phyloP scores from a whole-genome alignment of 92 coral and sea anemone genomes.

The Phenganax marumi region DNA sequence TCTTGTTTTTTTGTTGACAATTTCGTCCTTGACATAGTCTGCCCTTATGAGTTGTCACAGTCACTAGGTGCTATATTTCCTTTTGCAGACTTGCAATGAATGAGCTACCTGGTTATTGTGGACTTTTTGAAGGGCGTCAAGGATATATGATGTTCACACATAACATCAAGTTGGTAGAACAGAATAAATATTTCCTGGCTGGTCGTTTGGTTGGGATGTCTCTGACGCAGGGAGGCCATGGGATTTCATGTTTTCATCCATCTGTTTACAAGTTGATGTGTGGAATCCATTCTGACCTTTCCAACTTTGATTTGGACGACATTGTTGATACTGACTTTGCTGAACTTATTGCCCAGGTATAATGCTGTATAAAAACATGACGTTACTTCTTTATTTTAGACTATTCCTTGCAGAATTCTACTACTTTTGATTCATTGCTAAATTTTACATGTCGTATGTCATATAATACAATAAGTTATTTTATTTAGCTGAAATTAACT shows the following conservation, averaged over 20 bases:
- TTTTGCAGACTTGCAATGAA: constrained; percentile 43
- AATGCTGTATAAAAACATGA: not conserved
- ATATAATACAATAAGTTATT: not conserved
- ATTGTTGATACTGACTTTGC: constrained; percentile 22
- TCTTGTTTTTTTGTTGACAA: too few species aligned
- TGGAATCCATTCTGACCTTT: constrained; percentile 33
- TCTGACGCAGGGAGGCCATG: constrained; percentile 44
- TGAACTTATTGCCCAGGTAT: constrained; percentile 36
- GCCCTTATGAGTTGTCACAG: too few species aligned
- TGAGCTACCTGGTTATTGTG: constrained; percentile 17
- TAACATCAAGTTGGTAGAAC: constrained; percentile 41
- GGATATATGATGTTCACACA: constrained; percentile 47
- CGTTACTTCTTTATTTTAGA: not conserved
- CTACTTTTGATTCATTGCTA: not conserved
- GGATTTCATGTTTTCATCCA: constrained; percentile 45
- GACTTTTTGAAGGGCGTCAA: constrained; percentile 42
- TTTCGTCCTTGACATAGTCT: too few species aligned
- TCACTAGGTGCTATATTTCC: too few species aligned
- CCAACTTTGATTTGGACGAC: constrained; percentile 20
- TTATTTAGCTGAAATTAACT: constrained; percentile 9
- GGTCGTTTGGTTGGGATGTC: constrained; percentile 54
- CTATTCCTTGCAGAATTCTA: not conserved
- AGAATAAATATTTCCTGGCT: constrained; percentile 44
- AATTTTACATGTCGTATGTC: not conserved
- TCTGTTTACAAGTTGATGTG: constrained; percentile 46